A percentile compares a stretch with the other conserved stretches of the same genome.
These are phyloP conservation scores for Rhorus exstirpatorius DNA, from an alignment of 2,888 invertebrate species.

Conservation along the genomic window DNA sequence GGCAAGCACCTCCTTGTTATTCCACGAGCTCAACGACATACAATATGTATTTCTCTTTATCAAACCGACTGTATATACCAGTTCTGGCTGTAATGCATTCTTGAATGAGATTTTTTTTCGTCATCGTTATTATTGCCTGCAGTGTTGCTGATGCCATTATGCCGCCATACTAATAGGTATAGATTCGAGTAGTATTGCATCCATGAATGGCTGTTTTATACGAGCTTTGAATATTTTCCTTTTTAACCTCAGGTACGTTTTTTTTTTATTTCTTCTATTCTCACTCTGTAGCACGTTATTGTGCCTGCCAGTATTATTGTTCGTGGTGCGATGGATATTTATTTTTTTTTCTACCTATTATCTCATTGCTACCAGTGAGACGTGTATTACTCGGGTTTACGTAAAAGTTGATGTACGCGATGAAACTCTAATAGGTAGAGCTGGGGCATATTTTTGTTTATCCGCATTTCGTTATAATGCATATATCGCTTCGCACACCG, in stretches of 20 bases:
- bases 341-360: neutral
- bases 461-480: neutral
- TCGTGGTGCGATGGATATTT: neutral
- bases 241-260: neutral
- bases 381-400: slow-evolving; percentile 45
- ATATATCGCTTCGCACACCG: slow-evolving; percentile 29
- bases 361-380: slow-evolving; percentile 19
- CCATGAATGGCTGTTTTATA: slow-evolving; percentile 22
- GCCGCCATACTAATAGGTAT: neutral
- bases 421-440: neutral
- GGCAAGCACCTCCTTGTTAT: slow-evolving; percentile 26
- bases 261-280: slow-evolving; percentile 16
- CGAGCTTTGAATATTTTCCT: slow-evolving; percentile 38
- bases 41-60: slow-evolving; percentile 31
- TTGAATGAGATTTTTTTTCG: slow-evolving; percentile 20
- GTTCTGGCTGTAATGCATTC: neutral
- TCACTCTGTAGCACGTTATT: slow-evolving; percentile 26
- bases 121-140: slow-evolving; percentile 7
- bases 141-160: slow-evolving; percentile 9
- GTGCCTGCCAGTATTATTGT: slow-evolving; percentile 20
- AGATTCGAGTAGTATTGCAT: slow-evolving; percentile 13
- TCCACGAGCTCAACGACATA: slow-evolving; percentile 24
- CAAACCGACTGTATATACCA: slow-evolving; percentile 14
- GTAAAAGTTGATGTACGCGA: slow-evolving; percentile 15
- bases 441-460: slow-evolving; percentile 2